Conservation (phyloP, 1,140 invertebrate genomes). For the Reticulitermes speratus region DNA sequence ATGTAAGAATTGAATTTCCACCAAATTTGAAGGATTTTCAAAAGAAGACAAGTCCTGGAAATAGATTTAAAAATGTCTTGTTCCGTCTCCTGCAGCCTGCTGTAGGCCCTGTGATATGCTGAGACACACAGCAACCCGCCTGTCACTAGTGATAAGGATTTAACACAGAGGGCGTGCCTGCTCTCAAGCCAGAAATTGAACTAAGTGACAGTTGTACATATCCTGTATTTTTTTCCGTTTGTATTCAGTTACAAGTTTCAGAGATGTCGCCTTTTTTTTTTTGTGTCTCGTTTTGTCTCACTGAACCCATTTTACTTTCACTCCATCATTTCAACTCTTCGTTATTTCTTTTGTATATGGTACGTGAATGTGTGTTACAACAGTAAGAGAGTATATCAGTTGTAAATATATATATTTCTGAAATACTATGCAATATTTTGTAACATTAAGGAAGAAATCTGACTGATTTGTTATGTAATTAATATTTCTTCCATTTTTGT, state of each 20-base stretch:
- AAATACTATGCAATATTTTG: neutral
- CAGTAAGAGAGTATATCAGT: neutral
- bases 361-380: neutral
- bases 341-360: neutral
- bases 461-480: neutral
- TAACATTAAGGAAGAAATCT: neutral
- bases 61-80: too few species aligned
- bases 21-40: too few species aligned
- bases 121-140: too few species aligned
- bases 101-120: too few species aligned
- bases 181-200: too few species aligned
- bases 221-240: too few species aligned
- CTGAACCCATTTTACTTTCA: neutral
- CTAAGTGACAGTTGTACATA: too few species aligned
- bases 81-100: too few species aligned
- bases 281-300: neutral
- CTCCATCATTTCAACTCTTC: neutral
- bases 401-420: neutral
- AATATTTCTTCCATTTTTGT: constrained; percentile 1
- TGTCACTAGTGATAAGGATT: too few species aligned
- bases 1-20: too few species aligned
- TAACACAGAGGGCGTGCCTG: too few species aligned
- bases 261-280: neutral
- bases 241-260: neutral
- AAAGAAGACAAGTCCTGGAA: too few species aligned